Evolutionary conservation across 2,797 vertebrate genomes (phyloP), one percentile per base, ranked within the genome.

Genomic region (Malacoraja senta): DNA sequence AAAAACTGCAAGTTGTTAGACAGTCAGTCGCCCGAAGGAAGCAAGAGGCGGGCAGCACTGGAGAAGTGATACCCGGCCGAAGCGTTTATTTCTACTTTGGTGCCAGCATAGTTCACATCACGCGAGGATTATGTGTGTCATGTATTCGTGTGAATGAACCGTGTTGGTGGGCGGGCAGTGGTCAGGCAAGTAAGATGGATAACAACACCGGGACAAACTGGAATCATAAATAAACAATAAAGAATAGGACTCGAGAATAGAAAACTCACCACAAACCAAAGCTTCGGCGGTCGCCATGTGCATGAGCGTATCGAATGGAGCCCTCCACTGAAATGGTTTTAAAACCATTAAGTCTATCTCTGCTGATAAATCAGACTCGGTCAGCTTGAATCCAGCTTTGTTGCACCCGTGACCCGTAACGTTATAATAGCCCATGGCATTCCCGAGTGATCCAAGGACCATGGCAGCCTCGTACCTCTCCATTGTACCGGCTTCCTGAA

Each of bases 251-350:
- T 7, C 4, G 58, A 84, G 29, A 32, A 65, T 32, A n/a, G 26
- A 74, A 53, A 91, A 81, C 93, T 93, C 76, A 93, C 93, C 93
- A 63, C 93, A 72, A 58, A 71, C 10, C 4, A 93, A 68, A 29
- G 93, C 84, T 77, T 93, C 93, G 15, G 93, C 86, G 10, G 93
- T 93, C 19, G 93, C 93, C 32, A 93, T 91, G 93, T 93, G 93
- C 93, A 93, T 79, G 32, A 91, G 84, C 35, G 93, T 32, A 72
- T 91, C 83, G 78, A 93, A 79, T 38, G 93, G 93, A 81, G 79
- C 38, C 72, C 53, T 58, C 35, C 84, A 79, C n/a, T 71, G 65
- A 21, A 78, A 68, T 65, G 93, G 29, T 19, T 65, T 68, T 24
- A n/a, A n/a, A 84, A 93, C 10, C 13, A 91, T 72, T 63, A 17